phyloP scores from a whole-genome alignment of 92 coral and sea anemone genomes.

The Bergia sp. region DNA sequence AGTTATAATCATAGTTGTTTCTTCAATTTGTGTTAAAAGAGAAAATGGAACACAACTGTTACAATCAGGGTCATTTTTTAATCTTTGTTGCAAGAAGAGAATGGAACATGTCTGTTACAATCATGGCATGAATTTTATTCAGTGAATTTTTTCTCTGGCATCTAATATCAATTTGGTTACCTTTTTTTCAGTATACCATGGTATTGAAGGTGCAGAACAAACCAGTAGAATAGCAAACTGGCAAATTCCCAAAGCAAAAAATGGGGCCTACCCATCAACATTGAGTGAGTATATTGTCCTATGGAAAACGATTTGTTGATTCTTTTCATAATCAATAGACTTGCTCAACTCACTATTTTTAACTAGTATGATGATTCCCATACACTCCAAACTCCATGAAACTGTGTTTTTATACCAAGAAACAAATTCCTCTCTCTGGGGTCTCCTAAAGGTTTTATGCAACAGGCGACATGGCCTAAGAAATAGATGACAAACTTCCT shows the following conservation, averaged over 20 bases:
- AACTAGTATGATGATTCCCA: too few species aligned
- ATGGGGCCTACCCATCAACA: constrained; percentile 66
- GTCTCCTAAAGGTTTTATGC: too few species aligned
- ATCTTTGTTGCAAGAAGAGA: not conserved
- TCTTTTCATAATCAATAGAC: not conserved
- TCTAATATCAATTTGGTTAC: not conserved
- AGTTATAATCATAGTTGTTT: not conserved
- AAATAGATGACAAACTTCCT: too few species aligned
- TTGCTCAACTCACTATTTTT: too few species aligned
- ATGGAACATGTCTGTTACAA: not conserved
- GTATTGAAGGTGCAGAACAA: constrained; percentile 56
- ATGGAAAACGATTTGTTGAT: not conserved
- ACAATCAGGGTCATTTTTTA: not conserved
- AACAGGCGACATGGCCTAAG: too few species aligned
- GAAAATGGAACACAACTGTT: not conserved
- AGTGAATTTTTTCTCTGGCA: not conserved
- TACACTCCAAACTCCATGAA: too few species aligned
- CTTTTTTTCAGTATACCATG: constrained; percentile 48
- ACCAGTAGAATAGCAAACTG: constrained; percentile 82
- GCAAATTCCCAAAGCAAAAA: constrained; percentile 63
- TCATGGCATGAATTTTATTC: not conserved
- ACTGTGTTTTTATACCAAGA: too few species aligned
- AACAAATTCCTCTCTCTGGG: too few species aligned
- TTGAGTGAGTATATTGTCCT: constrained; percentile 60
- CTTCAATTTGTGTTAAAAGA: too few species aligned